Evolutionary conservation across 1,140 invertebrate genomes (phyloP).

Genomic region (Eubasilissa regina): DNA sequence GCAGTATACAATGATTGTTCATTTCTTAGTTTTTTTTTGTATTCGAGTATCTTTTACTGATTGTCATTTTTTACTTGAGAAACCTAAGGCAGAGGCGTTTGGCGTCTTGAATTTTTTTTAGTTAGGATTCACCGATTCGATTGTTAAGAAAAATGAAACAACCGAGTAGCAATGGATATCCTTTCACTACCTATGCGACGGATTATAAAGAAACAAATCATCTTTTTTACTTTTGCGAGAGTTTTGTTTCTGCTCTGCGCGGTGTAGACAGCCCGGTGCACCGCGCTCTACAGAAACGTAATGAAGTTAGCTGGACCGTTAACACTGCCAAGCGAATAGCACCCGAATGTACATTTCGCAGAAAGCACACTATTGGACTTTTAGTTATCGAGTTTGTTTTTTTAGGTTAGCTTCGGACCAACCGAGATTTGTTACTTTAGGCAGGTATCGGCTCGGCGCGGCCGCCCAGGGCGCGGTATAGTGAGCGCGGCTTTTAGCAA

Average conservation of each 20-base stretch:
- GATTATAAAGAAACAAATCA: no score
- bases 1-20: neutral
- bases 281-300: neutral
- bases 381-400: neutral
- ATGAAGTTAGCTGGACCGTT: constrained; percentile 19
- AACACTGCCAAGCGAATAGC: neutral
- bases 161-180: no score
- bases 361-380: neutral
- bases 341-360: neutral
- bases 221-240: neutral
- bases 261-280: neutral
- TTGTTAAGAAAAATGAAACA: neutral
- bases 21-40: neutral
- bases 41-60: neutral
- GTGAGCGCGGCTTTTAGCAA: neutral
- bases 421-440: constrained; percentile 4
- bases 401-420: constrained; percentile 1
- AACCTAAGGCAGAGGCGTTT: constrained; percentile 34
- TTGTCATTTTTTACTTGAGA: neutral
- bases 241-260: neutral
- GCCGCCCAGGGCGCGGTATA: neutral
- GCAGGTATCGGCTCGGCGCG: constrained; percentile 19
- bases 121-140: constrained; percentile 2
- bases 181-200: no score
- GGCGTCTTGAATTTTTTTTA: constrained; percentile 26